These are phyloP conservation scores for Cirrhinus mrigala DNA, from an alignment of 2,797 vertebrate genomes.

Conservation along the genomic window DNA sequence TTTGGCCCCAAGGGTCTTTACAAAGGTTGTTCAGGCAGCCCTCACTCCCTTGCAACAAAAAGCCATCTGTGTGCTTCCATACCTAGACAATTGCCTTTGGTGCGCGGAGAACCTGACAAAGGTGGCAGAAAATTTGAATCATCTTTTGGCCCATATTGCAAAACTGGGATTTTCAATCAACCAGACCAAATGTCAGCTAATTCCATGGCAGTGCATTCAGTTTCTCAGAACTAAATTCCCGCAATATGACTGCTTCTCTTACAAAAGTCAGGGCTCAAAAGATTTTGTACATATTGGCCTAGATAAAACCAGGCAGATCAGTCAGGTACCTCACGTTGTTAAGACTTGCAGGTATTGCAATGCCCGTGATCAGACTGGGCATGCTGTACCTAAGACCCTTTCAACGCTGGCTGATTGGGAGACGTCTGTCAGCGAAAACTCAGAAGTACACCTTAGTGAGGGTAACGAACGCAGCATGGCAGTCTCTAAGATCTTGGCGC, in stretches of 20 bases:
- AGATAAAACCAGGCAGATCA: neutral
- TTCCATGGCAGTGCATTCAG: neutral
- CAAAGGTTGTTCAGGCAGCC: neutral
- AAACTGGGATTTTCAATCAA: neutral
- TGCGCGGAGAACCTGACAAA: too few species aligned
- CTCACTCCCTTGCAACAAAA: neutral
- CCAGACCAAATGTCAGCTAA: neutral
- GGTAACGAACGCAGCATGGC: neutral
- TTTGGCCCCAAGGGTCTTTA: conserved; percentile 14
- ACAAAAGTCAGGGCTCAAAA: neutral
- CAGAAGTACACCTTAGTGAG: neutral
- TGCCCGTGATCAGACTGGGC: neutral
- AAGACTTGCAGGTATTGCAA: neutral
- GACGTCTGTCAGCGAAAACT: neutral
- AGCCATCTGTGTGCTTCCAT: conserved; percentile 8
- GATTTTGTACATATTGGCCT: neutral
- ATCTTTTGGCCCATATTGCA: neutral
- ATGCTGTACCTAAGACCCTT: neutral
- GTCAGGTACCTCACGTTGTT: neutral
- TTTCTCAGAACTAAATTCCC: neutral
- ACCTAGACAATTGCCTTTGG: too few species aligned
- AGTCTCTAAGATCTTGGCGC: neutral
- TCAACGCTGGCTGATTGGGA: neutral
- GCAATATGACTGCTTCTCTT: neutral
- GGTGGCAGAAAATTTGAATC: neutral